phyloP scores from a whole-genome alignment of 2,113 vertebrate species.

The Phaetusa simplex region DNA sequence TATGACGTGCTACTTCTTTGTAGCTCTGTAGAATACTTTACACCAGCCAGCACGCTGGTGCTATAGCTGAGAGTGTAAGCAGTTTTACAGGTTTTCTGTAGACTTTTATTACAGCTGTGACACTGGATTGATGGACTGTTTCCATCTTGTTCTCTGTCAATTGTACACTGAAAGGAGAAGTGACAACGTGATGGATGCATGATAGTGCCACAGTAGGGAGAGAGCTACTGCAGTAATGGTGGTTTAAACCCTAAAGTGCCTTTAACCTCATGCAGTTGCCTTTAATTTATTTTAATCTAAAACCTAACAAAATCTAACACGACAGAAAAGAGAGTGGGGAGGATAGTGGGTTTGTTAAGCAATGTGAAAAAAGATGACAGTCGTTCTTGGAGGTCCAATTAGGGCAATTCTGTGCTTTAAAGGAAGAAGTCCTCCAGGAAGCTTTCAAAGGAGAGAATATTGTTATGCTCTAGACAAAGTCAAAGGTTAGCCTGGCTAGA shows the following conservation, averaged over 20 bases:
- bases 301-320: slow-evolving; percentile 22
- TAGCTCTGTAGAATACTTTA: slow-evolving; percentile 56
- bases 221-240: slow-evolving; percentile 63
- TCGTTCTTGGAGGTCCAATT: slow-evolving; percentile 57
- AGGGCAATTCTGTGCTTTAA: slow-evolving; percentile 63
- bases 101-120: slow-evolving; percentile 78
- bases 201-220: slow-evolving; percentile 61
- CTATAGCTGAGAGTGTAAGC: slow-evolving; percentile 54
- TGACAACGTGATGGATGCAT: slow-evolving; percentile 76
- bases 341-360: not conserved
- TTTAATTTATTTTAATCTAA: slow-evolving; percentile 69
- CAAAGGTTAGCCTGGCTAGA: slow-evolving; percentile 68
- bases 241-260: not conserved
- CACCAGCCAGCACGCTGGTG: slow-evolving; percentile 39
- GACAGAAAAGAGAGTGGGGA: not conserved
- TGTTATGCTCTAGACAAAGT: slow-evolving; percentile 64
- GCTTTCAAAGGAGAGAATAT: slow-evolving; percentile 63
- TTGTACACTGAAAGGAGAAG: slow-evolving; percentile 71
- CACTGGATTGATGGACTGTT: slow-evolving; percentile 79
- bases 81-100: slow-evolving; percentile 76
- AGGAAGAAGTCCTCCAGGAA: slow-evolving; percentile 70
- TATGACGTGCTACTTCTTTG: slow-evolving; percentile 51
- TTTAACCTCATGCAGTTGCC: slow-evolving; percentile 41
- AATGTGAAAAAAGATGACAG: slow-evolving; percentile 12
- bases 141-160: slow-evolving; percentile 78